These are phyloP conservation scores for Microctonus brassicae DNA, from an alignment of 2,888 invertebrate species.

Conservation along the genomic window DNA sequence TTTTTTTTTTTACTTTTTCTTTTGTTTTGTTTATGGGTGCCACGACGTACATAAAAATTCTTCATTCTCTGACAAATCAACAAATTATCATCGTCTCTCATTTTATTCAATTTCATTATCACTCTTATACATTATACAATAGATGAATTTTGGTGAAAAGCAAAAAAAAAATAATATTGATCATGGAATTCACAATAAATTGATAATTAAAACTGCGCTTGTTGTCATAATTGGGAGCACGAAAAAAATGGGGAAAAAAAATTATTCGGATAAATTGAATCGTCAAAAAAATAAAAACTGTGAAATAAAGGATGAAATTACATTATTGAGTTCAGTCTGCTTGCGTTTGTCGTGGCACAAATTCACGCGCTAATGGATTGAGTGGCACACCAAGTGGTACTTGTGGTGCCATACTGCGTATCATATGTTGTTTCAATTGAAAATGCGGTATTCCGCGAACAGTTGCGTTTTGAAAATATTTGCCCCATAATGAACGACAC, in stretches of 20 bases:
- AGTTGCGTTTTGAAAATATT: constrained; percentile 51
- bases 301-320: constrained; percentile 17
- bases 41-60: background rate
- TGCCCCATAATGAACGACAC: constrained; percentile 80
- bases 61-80: background rate
- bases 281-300: background rate
- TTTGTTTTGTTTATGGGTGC: background rate
- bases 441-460: constrained; percentile 41
- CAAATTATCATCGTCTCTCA: background rate
- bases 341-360: constrained; percentile 75
- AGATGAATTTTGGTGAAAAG: background rate
- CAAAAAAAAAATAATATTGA: background rate
- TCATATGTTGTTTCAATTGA: constrained; percentile 42
- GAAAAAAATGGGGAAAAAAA: background rate
- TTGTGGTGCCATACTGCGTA: constrained; percentile 38
- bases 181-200: constrained; percentile 13
- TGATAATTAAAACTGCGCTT: constrained; percentile 2
- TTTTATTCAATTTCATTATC: background rate
- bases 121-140: background rate
- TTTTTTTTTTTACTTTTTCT: background rate
- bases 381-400: constrained; percentile 67
- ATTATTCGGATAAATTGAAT: background rate
- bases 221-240: background rate
- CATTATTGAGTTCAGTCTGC: constrained; percentile 23
- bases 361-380: constrained; percentile 87